Evolutionary conservation across 53 echinoderm and acorn worm species (phyloP).

Genomic region (Echinarachnius parma): DNA sequence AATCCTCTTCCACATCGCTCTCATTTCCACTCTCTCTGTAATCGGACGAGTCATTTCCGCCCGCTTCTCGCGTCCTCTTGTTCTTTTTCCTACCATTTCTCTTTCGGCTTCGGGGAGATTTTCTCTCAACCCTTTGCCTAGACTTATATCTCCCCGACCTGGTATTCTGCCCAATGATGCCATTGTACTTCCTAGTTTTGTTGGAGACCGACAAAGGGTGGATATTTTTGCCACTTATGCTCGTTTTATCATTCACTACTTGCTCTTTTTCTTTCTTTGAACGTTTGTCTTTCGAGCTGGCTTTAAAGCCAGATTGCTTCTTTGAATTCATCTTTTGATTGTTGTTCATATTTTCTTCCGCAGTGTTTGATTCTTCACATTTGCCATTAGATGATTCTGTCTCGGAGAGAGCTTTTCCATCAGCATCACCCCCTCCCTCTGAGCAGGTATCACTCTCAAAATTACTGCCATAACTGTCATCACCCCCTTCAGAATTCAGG

Average conservation of each 20-base stretch:
- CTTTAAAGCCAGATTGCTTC: background rate
- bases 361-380: too few species aligned
- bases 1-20: too few species aligned
- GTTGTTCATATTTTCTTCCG: too few species aligned
- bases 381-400: too few species aligned
- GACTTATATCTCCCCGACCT: background rate
- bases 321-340: background rate
- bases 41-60: background rate
- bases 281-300: too few species aligned
- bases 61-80: background rate
- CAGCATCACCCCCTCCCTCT: background rate
- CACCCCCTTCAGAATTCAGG: too few species aligned
- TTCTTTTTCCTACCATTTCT: background rate
- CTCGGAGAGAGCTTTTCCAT: background rate
- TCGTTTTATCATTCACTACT: too few species aligned
- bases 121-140: too few species aligned
- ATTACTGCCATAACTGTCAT: slow-evolving; percentile 28
- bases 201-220: too few species aligned
- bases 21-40: background rate
- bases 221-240: too few species aligned
- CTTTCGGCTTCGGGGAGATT: too few species aligned
- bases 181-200: background rate
- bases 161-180: background rate
- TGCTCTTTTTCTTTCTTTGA: too few species aligned
- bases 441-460: slow-evolving; percentile 15